Percentiles rank a stretch among this genome's conserved stretches.
phyloP scores from a whole-genome alignment of 2,797 vertebrate genomes.

The Gambusia yucatana region DNA sequence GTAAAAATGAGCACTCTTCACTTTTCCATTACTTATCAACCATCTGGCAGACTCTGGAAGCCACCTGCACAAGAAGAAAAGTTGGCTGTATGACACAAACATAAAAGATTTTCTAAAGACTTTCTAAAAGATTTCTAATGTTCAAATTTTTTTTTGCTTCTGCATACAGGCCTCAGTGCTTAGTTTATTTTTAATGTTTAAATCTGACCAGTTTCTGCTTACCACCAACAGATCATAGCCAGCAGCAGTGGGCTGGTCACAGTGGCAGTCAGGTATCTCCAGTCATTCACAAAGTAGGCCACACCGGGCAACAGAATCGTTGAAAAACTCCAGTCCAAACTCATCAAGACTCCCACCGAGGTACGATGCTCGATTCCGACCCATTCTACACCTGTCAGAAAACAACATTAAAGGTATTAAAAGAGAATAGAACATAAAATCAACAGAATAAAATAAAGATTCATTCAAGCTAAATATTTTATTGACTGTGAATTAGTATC shows the following conservation, averaged over 20 bases:
- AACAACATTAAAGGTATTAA: neutral
- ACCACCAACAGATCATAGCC: conserved; percentile 84
- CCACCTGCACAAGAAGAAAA: conserved; percentile 58
- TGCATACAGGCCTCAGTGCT: neutral
- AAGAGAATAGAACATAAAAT: neutral
- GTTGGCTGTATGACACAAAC: neutral
- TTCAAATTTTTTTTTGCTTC: neutral
- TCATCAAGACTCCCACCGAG: conserved; percentile 56
- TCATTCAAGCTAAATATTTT: neutral
- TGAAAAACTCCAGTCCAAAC: conserved; percentile 67
- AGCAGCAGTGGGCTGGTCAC: conserved; percentile 79
- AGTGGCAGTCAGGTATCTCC: conserved; percentile 65
- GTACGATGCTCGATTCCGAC: conserved; percentile 63
- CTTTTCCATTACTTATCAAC: conserved; percentile 72
- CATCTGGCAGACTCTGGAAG: conserved; percentile 79
- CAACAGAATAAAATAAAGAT: neutral
- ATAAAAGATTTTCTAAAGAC: neutral
- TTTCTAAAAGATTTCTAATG: neutral
- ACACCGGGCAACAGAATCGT: conserved; percentile 56
- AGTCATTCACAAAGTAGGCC: conserved; percentile 75
- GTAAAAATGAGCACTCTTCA: conserved; percentile 66
- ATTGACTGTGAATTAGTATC: neutral
- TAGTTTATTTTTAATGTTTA: neutral
- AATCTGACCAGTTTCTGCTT: conserved; percentile 48
- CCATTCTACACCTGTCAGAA: conserved; percentile 74